phyloP scores from a whole-genome alignment of 2,797 vertebrate species.

The Megalops cyprinoides region DNA sequence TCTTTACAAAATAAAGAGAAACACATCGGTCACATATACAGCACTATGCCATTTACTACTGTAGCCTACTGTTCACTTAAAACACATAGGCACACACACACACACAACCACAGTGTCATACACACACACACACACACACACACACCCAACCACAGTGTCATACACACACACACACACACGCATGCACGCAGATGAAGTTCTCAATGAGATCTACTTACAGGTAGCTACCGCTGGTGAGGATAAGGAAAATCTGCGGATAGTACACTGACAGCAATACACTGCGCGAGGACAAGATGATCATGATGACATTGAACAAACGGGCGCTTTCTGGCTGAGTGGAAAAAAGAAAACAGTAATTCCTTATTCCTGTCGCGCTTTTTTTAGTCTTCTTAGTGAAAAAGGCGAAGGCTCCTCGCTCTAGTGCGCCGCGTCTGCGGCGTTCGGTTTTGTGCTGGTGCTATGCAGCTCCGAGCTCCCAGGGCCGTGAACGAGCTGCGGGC shows the following conservation, averaged over 20 bases:
- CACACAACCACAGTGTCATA: not conserved
- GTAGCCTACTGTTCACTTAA: not conserved
- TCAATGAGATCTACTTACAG: slow-evolving; percentile 82
- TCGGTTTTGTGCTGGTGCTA: slow-evolving; percentile 55
- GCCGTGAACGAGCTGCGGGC: slow-evolving; percentile 71
- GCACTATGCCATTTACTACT: not conserved
- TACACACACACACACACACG: slow-evolving; percentile 33
- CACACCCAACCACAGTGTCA: not conserved
- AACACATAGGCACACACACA: not conserved
- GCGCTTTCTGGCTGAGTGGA: slow-evolving; percentile 57
- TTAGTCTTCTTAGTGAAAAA: slow-evolving; percentile 66
- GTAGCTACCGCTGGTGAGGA: slow-evolving; percentile 98
- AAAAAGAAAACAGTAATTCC: slow-evolving; percentile 49
- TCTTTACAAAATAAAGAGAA: not conserved
- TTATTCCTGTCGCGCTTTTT: slow-evolving; percentile 58
- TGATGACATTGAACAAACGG: slow-evolving; percentile 79
- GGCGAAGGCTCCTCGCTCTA: slow-evolving; percentile 60
- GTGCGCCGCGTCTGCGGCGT: slow-evolving; percentile 65
- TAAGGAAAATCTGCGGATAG: slow-evolving; percentile 96
- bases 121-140: slow-evolving; percentile 5
- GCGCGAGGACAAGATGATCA: slow-evolving; percentile 84
- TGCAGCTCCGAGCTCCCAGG: slow-evolving; percentile 74
- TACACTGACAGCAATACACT: slow-evolving; percentile 91
- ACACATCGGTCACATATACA: too few relatives aligned
- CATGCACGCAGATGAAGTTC: slow-evolving; percentile 18